phyloP scores from a whole-genome alignment of 2,888 invertebrate species.

The Alviniconcha strummeri region DNA sequence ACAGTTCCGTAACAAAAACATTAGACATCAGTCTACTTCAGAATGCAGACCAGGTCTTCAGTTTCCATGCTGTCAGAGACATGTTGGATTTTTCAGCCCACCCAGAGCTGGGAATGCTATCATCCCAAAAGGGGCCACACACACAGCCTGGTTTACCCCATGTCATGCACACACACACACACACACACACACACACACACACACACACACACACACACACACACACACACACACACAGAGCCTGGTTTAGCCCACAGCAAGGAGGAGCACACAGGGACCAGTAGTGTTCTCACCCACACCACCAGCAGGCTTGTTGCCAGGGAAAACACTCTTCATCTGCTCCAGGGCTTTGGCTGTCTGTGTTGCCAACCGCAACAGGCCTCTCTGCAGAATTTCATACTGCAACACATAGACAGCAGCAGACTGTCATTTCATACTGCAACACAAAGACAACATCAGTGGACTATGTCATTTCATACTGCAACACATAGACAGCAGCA shows the following conservation, averaged over 20 bases:
- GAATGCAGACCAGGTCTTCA: no score
- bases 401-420: conserved; percentile 35
- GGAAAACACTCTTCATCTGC: conserved; percentile 64
- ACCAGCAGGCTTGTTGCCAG: conserved; percentile 54
- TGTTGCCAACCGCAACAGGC: conserved; percentile 48
- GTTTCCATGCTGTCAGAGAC: no score
- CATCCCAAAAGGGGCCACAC: no score
- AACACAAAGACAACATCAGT: conserved; percentile 14
- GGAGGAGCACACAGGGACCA: no score
- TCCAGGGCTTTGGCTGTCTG: conserved; percentile 56
- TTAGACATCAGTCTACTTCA: no score
- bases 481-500: no score
- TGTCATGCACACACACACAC: background rate
- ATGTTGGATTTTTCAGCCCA: no score
- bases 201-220: conserved; percentile 22
- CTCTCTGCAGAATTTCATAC: conserved; percentile 54
- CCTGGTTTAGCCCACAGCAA: no score
- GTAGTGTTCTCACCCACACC: conserved; percentile 55
- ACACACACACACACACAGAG: conserved; percentile 2
- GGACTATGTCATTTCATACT: no score
- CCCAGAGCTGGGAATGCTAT: no score
- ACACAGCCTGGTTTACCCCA: background rate
- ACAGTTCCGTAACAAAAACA: no score
- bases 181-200: conserved; percentile 15
- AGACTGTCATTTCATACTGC: background rate